phyloP scores from a whole-genome alignment of 1,140 invertebrate genomes.

The Dysdera silvatica region DNA sequence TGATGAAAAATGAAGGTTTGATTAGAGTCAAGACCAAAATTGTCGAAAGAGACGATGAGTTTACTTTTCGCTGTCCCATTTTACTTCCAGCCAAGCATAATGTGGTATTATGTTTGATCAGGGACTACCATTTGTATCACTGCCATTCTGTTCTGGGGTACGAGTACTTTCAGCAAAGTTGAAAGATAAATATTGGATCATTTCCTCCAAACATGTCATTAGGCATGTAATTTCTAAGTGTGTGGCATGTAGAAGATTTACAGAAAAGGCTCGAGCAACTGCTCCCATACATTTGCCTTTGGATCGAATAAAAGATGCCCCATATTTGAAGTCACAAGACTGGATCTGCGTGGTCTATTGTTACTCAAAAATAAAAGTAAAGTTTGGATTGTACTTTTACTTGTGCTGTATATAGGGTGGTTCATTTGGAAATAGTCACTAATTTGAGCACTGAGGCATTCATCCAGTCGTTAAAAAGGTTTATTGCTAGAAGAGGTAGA shows the following conservation, averaged over 20 bases:
- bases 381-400: background rate
- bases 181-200: background rate
- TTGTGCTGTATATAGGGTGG: constrained; percentile 38
- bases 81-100: background rate
- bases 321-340: background rate
- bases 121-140: background rate
- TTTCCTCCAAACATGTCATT: background rate
- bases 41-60: background rate
- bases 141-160: background rate
- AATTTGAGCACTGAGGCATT: constrained; percentile 29
- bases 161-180: background rate
- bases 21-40: background rate
- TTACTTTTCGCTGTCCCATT: background rate
- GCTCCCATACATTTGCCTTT: background rate
- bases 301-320: background rate
- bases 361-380: background rate
- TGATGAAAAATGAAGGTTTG: background rate
- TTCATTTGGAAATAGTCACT: constrained; percentile 41
- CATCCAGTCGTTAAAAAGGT: background rate
- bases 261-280: too few relatives aligned
- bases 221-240: background rate
- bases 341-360: background rate
- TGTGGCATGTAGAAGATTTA: background rate
- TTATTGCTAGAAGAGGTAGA: background rate
- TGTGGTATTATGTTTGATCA: background rate